These are phyloP conservation scores for Anarrhichthys ocellatus DNA, from an alignment of 2,113 vertebrate species.

Conservation along the genomic window DNA sequence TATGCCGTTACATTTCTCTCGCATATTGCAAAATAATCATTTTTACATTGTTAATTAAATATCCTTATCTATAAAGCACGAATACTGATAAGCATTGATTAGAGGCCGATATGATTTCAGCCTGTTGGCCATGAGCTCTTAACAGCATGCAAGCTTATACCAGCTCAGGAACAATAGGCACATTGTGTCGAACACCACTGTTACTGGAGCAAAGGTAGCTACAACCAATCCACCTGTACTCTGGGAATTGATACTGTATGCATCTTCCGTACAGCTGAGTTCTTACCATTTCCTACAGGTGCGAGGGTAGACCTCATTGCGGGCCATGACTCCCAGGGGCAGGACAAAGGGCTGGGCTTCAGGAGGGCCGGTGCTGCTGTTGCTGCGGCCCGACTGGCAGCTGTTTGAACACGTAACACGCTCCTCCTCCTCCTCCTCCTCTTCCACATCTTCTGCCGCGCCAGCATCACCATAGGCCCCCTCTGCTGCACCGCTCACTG, in stretches of 20 bases:
- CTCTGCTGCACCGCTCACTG: constrained; percentile 14
- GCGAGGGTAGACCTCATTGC: constrained; percentile 95
- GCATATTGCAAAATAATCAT: background rate
- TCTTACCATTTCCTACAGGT: constrained; percentile 92
- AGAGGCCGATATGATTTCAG: background rate
- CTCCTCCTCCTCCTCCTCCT: constrained; percentile 38
- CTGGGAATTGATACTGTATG: background rate
- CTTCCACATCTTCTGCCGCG: constrained; percentile 39
- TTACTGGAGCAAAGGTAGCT: background rate
- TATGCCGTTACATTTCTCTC: background rate
- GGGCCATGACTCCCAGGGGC: constrained; percentile 92
- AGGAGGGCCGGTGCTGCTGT: constrained; percentile 27
- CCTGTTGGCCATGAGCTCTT: background rate
- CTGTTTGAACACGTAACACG: constrained; percentile 49
- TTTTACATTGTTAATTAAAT: background rate
- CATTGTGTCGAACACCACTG: background rate
- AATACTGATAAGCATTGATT: background rate
- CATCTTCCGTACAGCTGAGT: background rate
- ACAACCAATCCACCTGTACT: background rate
- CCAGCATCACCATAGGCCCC: constrained; percentile 46
- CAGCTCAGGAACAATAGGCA: background rate
- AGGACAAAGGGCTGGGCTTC: constrained; percentile 88
- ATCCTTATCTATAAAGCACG: background rate
- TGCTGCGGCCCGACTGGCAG: constrained; percentile 44
- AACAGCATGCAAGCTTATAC: background rate